Base-by-base conservation (phyloP, 2,888 invertebrate species). In the Platypus cylindrus region DNA sequence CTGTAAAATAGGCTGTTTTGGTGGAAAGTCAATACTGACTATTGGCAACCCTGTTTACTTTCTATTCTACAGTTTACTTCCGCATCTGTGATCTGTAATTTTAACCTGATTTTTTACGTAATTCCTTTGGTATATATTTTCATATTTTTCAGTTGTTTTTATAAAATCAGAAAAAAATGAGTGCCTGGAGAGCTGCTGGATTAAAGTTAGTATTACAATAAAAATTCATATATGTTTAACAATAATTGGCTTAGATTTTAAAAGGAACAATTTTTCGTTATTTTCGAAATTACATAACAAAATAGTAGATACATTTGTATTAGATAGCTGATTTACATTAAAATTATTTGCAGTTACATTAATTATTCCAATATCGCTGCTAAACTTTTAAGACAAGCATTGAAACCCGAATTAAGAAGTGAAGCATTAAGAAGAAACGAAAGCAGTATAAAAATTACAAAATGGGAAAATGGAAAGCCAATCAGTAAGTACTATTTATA, bases 341-440 rank as follows among this genome's bases (percentile, higher is more conserved):
- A 20, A 20, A 20, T 9, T 7, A 20, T 20, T 64, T 65, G 34
- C 60, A 95, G 93, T 68, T 95, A 95, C 70, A 84, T 95, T 63
- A 87, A 89, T 67, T 95, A 85, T 65, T 95, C 94, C 38, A 85
- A 82, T 61, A 86, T 95, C 56, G 91, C 93, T 53, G 93, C 94
- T 14, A 75, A 71, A 54, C 66, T 85, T 34, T 65, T 94, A 37
- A 73, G 94, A 39, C 71, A 76, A 55, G 73, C 86, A 9, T 60
- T 94, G 48, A 93, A 91, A 60, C 60, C 75, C 2, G 83, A 87
- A 27, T 50, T 79, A 1, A 72, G 71, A 47, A 66, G 62, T 14
- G 89, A 85, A 16, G 87, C 89, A 18, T 48, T 67, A 14, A 85
- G 82, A 56, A 71, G 90, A 41, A 77, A 81, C 51, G 77, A 72